Evolutionary conservation across 1,140 invertebrate genomes (phyloP).

Genomic region (Calliopsis andreniformis): DNA sequence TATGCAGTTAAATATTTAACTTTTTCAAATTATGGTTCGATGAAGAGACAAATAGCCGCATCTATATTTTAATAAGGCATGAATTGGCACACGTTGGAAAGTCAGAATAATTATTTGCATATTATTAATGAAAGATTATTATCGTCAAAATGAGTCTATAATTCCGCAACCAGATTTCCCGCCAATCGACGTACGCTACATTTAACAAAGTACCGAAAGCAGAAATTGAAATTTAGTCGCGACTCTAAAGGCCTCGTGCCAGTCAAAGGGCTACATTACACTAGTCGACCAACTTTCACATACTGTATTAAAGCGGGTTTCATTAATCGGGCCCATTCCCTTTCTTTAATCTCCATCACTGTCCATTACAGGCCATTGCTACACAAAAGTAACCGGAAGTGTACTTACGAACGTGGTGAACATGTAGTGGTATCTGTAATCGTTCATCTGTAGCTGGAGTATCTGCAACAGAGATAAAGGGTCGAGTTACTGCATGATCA

Average conservation of each 20-base stretch:
- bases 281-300: constrained; percentile 18
- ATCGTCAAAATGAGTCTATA: too few relatives aligned
- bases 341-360: constrained; percentile 27
- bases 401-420: constrained; percentile 96
- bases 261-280: constrained; percentile 8
- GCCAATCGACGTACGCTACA: not conserved
- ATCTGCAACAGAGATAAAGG: constrained; percentile 86
- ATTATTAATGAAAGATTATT: too few relatives aligned
- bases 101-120: too few relatives aligned
- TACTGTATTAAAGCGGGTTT: not conserved
- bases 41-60: too few relatives aligned
- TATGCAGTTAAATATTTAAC: too few relatives aligned
- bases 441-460: constrained; percentile 95
- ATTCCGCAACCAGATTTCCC: not conserved
- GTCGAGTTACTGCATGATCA: constrained; percentile 47
- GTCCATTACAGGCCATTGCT: not conserved
- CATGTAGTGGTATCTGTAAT: constrained; percentile 95
- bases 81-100: too few relatives aligned
- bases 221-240: constrained; percentile 31
- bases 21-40: too few relatives aligned
- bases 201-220: not conserved
- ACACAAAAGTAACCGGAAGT: not conserved
- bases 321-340: not conserved
- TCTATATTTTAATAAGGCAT: too few relatives aligned
- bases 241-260: not conserved